phyloP scores from a whole-genome alignment of 2,113 vertebrate species.

The Pelmatolapia mariae region DNA sequence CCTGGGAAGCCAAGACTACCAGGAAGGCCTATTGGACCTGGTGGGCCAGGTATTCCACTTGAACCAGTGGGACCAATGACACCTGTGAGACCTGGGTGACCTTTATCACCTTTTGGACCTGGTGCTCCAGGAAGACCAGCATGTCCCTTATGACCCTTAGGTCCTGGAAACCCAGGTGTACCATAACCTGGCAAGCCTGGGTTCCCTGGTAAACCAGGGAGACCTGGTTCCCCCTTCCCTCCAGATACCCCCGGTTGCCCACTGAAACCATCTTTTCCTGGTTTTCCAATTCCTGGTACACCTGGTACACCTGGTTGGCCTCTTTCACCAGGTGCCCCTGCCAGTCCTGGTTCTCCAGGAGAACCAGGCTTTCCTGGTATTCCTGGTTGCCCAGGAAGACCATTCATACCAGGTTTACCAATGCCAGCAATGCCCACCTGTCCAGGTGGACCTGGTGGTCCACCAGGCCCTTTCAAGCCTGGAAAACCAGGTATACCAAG shows the following conservation, averaged over 20 bases:
- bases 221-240: conserved; percentile 73
- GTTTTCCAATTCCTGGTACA: conserved; percentile 83
- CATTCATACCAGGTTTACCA: conserved; percentile 84
- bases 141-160: conserved; percentile 85
- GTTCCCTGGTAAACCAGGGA: conserved; percentile 79
- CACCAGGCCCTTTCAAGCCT: conserved; percentile 82
- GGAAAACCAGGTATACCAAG: conserved; percentile 83
- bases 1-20: conserved; percentile 86
- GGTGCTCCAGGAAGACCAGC: conserved; percentile 78
- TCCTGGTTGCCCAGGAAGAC: conserved; percentile 85
- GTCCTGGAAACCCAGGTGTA: conserved; percentile 87
- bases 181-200: conserved; percentile 85
- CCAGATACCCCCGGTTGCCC: conserved; percentile 85
- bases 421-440: conserved; percentile 80
- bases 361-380: conserved; percentile 81
- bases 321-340: conserved; percentile 76
- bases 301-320: conserved; percentile 84
- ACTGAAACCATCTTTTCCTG: conserved; percentile 83
- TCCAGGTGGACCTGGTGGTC: conserved; percentile 80
- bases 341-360: conserved; percentile 79
- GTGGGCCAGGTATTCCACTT: conserved; percentile 82
- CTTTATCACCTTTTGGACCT: conserved; percentile 87
- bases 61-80: conserved; percentile 80
- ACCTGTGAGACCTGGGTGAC: conserved; percentile 80
- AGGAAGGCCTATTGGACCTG: conserved; percentile 82